Percentiles rank a stretch among this genome's conserved stretches.
Evolutionary conservation across 1,140 invertebrate species (phyloP).

Genomic region (Pseudobourletiella spinata): DNA sequence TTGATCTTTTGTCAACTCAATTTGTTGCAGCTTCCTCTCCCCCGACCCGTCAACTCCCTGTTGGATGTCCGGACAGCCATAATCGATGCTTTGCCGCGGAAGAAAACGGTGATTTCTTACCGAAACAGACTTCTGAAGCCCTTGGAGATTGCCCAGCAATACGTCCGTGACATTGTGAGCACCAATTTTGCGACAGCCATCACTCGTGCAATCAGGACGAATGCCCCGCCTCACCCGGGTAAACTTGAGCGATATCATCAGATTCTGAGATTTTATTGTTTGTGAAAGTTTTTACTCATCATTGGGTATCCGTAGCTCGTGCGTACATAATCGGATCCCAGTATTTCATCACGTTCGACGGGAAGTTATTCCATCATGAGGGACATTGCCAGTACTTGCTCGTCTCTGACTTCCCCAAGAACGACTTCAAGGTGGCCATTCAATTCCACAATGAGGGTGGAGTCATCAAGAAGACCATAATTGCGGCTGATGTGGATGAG

Average conservation of each 20-base stretch:
- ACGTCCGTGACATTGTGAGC: neutral
- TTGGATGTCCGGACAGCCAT: conserved; percentile 8
- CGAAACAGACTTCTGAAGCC: neutral
- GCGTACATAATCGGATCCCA: conserved; percentile 20
- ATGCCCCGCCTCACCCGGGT: neutral
- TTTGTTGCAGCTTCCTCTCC: conserved; percentile 24
- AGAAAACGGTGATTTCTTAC: neutral
- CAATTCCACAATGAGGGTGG: conserved; percentile 52
- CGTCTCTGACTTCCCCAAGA: conserved; percentile 67
- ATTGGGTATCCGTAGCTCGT: neutral
- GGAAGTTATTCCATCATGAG: conserved; percentile 62
- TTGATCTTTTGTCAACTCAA: no score
- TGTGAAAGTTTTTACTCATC: neutral
- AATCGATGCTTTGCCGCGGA: neutral
- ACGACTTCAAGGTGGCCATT: conserved; percentile 63
- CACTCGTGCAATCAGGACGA: neutral
- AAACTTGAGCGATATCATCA: neutral
- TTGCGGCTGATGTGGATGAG: conserved; percentile 44
- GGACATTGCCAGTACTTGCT: conserved; percentile 75
- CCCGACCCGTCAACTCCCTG: conserved; percentile 21
- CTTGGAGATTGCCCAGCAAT: neutral
- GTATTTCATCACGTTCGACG: conserved; percentile 47
- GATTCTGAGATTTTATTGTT: neutral
- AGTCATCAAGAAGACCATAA: conserved; percentile 42
- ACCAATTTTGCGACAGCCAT: neutral